Conservation (phyloP, 2,888 invertebrate genomes). For the Cheiracanthium punctorium region DNA sequence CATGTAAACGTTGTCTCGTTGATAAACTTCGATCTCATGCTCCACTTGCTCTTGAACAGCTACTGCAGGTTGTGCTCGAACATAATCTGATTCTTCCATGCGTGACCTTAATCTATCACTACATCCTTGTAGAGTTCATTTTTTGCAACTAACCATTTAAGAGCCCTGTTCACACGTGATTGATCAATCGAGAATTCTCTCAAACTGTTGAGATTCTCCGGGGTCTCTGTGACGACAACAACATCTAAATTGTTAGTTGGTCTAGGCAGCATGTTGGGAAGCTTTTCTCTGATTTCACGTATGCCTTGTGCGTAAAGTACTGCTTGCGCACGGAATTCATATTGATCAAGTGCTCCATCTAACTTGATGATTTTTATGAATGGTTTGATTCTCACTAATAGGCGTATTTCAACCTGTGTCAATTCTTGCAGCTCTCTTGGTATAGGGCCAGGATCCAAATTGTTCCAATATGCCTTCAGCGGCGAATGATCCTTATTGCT, state of each 20-base stretch:
- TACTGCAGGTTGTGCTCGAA: slow-evolving; percentile 17
- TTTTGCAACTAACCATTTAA: slow-evolving; percentile 30
- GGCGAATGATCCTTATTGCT: slow-evolving; percentile 16
- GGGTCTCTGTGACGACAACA: slow-evolving; percentile 43
- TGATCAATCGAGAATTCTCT: slow-evolving; percentile 31
- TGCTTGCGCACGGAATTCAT: slow-evolving; percentile 29
- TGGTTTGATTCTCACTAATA: slow-evolving; percentile 28
- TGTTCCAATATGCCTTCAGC: slow-evolving; percentile 37
- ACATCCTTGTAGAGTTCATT: slow-evolving; percentile 61
- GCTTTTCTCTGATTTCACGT: slow-evolving; percentile 41
- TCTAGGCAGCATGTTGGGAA: slow-evolving; percentile 44
- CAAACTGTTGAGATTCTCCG: slow-evolving; percentile 50
- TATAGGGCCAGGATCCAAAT: slow-evolving; percentile 29
- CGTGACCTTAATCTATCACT: slow-evolving; percentile 27
- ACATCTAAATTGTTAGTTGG: slow-evolving; percentile 11
- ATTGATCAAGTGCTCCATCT: slow-evolving; percentile 31
- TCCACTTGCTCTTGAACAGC: neutral
- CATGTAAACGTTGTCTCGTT: slow-evolving; percentile 11
- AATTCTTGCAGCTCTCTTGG: slow-evolving; percentile 11
- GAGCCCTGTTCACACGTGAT: slow-evolving; percentile 3
- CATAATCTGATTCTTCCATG: slow-evolving; percentile 21
- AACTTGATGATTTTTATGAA: slow-evolving; percentile 47
- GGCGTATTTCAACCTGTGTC: slow-evolving; percentile 9
- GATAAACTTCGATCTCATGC: slow-evolving; percentile 9
- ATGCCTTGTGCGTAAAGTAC: slow-evolving; percentile 30